phyloP scores from a whole-genome alignment of 2,113 vertebrate genomes.

The Pleuronectes platessa region DNA sequence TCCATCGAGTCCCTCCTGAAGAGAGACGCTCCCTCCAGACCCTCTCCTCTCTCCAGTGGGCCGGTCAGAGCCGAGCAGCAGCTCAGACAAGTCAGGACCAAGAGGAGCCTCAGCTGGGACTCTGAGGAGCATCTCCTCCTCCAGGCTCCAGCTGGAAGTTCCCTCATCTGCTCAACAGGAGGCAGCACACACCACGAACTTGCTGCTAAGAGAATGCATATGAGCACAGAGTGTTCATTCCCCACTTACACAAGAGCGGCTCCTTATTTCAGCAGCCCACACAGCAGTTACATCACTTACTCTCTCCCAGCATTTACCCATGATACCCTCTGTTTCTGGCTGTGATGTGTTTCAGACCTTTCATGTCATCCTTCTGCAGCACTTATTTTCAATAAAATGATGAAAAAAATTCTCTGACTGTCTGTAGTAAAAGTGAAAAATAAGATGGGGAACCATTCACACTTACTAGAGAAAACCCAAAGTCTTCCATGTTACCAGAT shows the following conservation, averaged over 20 bases:
- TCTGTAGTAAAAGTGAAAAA: too few relatives aligned
- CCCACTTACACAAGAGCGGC: not conserved
- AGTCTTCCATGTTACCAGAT: too few relatives aligned
- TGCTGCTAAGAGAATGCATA: not conserved
- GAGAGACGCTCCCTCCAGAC: slow-evolving; percentile 36
- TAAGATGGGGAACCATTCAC: too few relatives aligned
- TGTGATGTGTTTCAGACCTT: not conserved
- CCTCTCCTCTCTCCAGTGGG: slow-evolving; percentile 36
- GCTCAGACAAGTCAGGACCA: not conserved
- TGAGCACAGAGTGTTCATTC: slow-evolving; percentile 8
- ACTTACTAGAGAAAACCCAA: too few relatives aligned
- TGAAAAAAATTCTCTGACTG: too few relatives aligned
- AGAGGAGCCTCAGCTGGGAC: slow-evolving; percentile 42
- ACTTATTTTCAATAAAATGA: not conserved
- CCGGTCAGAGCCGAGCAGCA: not conserved
- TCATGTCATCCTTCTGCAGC: not conserved
- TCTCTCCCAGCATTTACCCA: not conserved
- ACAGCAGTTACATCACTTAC: slow-evolving; percentile 6
- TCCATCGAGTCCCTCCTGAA: slow-evolving; percentile 78
- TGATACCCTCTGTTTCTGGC: not conserved
- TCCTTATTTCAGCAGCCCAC: not conserved
- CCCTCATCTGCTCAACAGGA: not conserved
- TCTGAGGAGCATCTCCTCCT: slow-evolving; percentile 14
- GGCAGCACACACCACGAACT: slow-evolving; percentile 33
- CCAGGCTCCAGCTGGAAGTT: slow-evolving; percentile 20